A percentile compares a stretch with the other conserved stretches of the same genome.
These are phyloP conservation scores for Tetramorium simillimum DNA, from an alignment of 1,140 invertebrate species.

Conservation along the genomic window DNA sequence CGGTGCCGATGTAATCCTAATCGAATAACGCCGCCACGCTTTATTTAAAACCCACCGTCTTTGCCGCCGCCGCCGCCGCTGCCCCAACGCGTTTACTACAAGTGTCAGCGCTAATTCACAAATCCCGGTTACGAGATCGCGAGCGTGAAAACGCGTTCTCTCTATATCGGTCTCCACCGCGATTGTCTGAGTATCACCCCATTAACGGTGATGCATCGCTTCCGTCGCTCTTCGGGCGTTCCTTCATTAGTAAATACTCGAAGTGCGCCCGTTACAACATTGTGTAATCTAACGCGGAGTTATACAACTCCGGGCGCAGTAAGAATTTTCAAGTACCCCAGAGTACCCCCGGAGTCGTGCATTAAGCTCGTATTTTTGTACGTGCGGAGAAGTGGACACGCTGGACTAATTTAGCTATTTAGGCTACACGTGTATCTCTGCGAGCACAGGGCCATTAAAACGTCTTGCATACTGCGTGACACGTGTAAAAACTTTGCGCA, in stretches of 20 bases:
- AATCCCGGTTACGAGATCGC: not conserved
- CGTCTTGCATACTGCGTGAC: not conserved
- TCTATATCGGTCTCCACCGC: slow-evolving; percentile 19
- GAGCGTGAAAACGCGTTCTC: not conserved
- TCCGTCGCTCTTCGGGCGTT: slow-evolving; percentile 21
- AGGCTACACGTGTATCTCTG: slow-evolving; percentile 17
- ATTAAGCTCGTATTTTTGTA: slow-evolving; percentile 29
- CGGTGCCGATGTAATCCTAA: slow-evolving; percentile 13
- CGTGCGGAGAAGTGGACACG: not conserved
- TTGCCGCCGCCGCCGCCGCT: not conserved
- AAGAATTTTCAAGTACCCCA: slow-evolving; percentile 40
- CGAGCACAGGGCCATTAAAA: not conserved
- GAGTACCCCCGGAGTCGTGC: not conserved
- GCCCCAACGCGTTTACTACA: slow-evolving; percentile 39
- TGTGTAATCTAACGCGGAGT: slow-evolving; percentile 3
- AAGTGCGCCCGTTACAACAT: slow-evolving; percentile 20
- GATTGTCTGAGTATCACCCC: slow-evolving; percentile 35
- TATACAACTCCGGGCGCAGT: not conserved
- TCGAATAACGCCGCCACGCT: slow-evolving; percentile 31
- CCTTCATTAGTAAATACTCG: slow-evolving; percentile 38
- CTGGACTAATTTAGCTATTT: not conserved
- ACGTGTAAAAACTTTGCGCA: not conserved
- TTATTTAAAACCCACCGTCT: slow-evolving; percentile 25
- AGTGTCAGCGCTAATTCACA: slow-evolving; percentile 32
- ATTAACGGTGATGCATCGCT: slow-evolving; percentile 45